phyloP scores from a whole-genome alignment of 2,113 vertebrate species.

The Solea solea region DNA sequence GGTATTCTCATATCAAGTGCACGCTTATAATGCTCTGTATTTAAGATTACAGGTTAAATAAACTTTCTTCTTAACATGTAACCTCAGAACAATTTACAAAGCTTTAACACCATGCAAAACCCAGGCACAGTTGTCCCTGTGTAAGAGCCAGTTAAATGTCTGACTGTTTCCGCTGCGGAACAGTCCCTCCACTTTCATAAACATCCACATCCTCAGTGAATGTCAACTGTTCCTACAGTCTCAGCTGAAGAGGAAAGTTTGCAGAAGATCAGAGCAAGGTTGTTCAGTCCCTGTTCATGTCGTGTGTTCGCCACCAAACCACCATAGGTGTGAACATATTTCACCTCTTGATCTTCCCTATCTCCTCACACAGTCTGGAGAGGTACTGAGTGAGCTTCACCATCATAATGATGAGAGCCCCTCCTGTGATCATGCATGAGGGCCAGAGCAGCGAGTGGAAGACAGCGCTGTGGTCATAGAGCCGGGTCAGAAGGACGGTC shows the following conservation, averaged over 20 bases:
- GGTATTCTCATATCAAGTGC: not conserved
- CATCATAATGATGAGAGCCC: slow-evolving; percentile 89
- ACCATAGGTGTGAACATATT: slow-evolving; percentile 15
- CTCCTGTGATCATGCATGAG: slow-evolving; percentile 89
- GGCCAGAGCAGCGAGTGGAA: slow-evolving; percentile 94
- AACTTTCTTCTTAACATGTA: slow-evolving; percentile 35
- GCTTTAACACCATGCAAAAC: slow-evolving; percentile 12
- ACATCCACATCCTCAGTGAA: slow-evolving; percentile 42
- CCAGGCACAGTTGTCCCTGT: slow-evolving; percentile 9
- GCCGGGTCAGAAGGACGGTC: slow-evolving; percentile 87
- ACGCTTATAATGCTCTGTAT: not conserved
- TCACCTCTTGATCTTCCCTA: slow-evolving; percentile 91
- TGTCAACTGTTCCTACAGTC: slow-evolving; percentile 43
- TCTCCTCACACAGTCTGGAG: slow-evolving; percentile 91
- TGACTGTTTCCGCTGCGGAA: slow-evolving; percentile 25
- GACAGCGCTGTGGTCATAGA: slow-evolving; percentile 87
- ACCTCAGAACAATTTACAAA: slow-evolving; percentile 7
- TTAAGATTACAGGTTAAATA: slow-evolving; percentile 4
- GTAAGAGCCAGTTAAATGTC: slow-evolving; percentile 5
- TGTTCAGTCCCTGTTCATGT: slow-evolving; percentile 21
- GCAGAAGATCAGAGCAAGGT: slow-evolving; percentile 33
- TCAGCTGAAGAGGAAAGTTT: slow-evolving; percentile 34
- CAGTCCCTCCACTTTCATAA: slow-evolving; percentile 48
- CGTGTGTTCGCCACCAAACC: slow-evolving; percentile 1
- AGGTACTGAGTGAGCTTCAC: slow-evolving; percentile 96